Conservation (phyloP, 2,113 vertebrate species). For the Anser cygnoides region DNA sequence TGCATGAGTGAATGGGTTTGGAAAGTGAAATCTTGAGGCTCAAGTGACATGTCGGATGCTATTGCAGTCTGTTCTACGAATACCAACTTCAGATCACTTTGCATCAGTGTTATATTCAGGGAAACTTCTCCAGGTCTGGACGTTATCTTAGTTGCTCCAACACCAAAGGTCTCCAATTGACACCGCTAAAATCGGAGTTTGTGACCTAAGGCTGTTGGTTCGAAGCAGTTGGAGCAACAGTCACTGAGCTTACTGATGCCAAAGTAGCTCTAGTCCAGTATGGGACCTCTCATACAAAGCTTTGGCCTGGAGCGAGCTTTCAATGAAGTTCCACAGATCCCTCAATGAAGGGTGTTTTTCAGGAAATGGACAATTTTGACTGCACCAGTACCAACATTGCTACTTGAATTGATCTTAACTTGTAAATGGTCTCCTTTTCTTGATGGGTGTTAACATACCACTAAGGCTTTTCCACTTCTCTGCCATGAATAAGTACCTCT, state of each 20-base stretch:
- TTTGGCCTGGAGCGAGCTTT: constrained; percentile 72
- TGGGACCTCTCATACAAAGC: constrained; percentile 59
- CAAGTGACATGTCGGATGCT: constrained; percentile 74
- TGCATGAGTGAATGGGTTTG: constrained; percentile 74
- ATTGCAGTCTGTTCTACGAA: constrained; percentile 53
- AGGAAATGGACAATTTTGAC: constrained; percentile 73
- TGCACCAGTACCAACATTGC: constrained; percentile 78
- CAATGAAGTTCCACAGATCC: constrained; percentile 71
- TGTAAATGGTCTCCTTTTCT: constrained; percentile 74
- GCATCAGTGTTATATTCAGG: not conserved
- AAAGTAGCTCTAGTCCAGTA: constrained; percentile 42
- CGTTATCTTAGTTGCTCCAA: not conserved
- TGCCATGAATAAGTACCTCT: constrained; percentile 70
- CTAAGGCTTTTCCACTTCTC: constrained; percentile 89
- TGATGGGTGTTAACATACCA: constrained; percentile 77
- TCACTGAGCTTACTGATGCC: not conserved
- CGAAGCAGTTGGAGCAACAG: not conserved
- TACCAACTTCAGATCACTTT: not conserved
- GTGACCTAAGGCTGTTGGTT: not conserved
- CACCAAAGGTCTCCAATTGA: not conserved
- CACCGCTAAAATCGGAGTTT: not conserved
- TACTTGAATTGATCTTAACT: constrained; percentile 76
- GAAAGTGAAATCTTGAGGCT: constrained; percentile 66
- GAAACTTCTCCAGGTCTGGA: constrained; percentile 39
- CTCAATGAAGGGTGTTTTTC: constrained; percentile 43